Conservation (phyloP, 2,888 invertebrate species). For the Drosophila picticornis region DNA sequence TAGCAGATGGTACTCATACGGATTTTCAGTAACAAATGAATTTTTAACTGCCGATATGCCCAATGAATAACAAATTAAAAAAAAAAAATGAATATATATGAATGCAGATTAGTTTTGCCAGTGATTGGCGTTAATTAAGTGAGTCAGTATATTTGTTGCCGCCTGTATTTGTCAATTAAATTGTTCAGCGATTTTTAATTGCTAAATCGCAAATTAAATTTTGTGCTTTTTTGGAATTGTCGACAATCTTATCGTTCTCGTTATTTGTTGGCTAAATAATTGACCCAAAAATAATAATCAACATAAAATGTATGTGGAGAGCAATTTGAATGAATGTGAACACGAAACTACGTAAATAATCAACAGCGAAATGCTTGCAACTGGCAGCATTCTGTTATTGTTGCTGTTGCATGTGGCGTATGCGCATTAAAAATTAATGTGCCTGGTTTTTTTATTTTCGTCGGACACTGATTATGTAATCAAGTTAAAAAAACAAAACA, state of each 20-base stretch:
- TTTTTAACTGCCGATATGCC: too few relatives aligned
- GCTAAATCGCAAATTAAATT: slow-evolving; percentile 57
- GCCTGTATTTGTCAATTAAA: slow-evolving; percentile 57
- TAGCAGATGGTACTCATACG: not conserved
- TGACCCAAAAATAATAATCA: slow-evolving; percentile 52
- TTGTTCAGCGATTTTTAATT: slow-evolving; percentile 64
- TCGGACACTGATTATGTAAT: slow-evolving; percentile 30
- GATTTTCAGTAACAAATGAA: not conserved
- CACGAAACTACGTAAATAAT: slow-evolving; percentile 32
- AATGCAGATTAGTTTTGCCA: slow-evolving; percentile 14
- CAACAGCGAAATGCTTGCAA: slow-evolving; percentile 24
- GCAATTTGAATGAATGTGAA: slow-evolving; percentile 7
- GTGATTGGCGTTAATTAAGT: slow-evolving; percentile 71
- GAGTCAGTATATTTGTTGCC: slow-evolving; percentile 17
- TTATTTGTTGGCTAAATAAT: slow-evolving; percentile 44
- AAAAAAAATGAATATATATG: not conserved
- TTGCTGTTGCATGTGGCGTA: slow-evolving; percentile 37
- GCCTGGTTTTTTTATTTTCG: slow-evolving; percentile 20
- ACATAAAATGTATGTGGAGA: slow-evolving; percentile 48
- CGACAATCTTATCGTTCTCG: not conserved
- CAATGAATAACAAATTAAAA: not conserved
- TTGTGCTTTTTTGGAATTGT: slow-evolving; percentile 41
- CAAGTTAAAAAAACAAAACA: not conserved
- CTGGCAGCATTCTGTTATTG: not conserved
- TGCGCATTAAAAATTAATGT: slow-evolving; percentile 51